Conservation (phyloP, 2,113 vertebrate genomes). For the Phylloscopus trochilus region DNA sequence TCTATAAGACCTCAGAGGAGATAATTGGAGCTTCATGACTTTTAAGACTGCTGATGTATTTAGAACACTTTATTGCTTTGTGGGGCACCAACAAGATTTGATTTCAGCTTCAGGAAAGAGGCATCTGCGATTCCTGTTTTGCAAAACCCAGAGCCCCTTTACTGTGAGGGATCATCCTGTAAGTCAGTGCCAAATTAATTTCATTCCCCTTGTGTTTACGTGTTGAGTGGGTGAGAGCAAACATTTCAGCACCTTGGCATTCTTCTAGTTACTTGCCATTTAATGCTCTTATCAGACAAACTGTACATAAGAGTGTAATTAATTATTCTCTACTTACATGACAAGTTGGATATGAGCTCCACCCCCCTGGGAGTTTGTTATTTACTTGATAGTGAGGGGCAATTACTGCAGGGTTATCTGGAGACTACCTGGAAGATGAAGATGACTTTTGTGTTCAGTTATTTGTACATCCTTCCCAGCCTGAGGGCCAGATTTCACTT, state of each 20-base stretch:
- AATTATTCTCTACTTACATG: constrained; percentile 70
- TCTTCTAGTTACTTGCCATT: constrained; percentile 51
- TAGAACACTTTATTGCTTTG: neutral
- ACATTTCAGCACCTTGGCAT: constrained; percentile 44
- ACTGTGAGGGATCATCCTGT: neutral
- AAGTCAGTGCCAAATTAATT: neutral
- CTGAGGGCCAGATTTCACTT: neutral
- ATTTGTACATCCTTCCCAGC: neutral
- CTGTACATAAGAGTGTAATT: constrained; percentile 72
- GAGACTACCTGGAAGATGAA: constrained; percentile 31
- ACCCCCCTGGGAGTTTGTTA: neutral
- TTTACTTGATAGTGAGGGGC: constrained; percentile 18
- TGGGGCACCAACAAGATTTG: neutral
- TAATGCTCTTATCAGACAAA: constrained; percentile 70
- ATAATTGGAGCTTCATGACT: neutral
- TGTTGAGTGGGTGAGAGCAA: constrained; percentile 54
- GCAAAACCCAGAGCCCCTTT: neutral
- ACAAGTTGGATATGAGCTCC: constrained; percentile 56
- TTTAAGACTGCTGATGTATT: neutral
- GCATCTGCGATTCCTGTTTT: neutral
- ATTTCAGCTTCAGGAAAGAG: neutral
- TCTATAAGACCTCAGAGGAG: neutral
- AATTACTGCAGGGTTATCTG: constrained; percentile 45
- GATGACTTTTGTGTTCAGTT: neutral
- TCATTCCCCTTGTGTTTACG: constrained; percentile 25